Conservation (phyloP, 2,888 invertebrate genomes). For the Lasioglossum vierecki region DNA sequence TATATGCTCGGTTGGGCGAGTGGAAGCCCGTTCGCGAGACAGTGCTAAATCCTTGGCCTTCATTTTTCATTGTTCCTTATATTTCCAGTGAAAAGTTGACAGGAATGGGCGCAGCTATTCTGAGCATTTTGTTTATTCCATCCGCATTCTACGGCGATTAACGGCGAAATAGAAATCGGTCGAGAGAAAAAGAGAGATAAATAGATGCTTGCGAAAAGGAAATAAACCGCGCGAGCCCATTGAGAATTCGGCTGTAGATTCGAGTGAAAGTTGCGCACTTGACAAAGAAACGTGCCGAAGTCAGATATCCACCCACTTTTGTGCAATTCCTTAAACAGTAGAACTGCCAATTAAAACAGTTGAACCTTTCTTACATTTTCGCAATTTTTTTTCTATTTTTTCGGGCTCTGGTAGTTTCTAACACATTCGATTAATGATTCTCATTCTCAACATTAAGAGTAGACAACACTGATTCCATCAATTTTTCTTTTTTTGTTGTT, state of each 20-base stretch:
- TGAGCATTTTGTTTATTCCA: slow-evolving; percentile 34
- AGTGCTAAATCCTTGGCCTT: slow-evolving; percentile 34
- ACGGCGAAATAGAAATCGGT: slow-evolving; percentile 29
- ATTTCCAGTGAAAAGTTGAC: slow-evolving; percentile 20
- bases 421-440: too few relatives aligned
- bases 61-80: slow-evolving; percentile 18
- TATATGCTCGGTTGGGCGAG: not conserved
- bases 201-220: not conserved
- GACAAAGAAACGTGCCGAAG: not conserved
- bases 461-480: too few relatives aligned
- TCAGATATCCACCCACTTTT: not conserved
- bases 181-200: not conserved
- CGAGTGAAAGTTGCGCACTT: slow-evolving; percentile 37
- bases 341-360: too few relatives aligned
- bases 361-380: too few relatives aligned
- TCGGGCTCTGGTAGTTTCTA: too few relatives aligned
- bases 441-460: too few relatives aligned
- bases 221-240: not conserved
- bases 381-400: too few relatives aligned
- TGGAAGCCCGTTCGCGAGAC: slow-evolving; percentile 2
- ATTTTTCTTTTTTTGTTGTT: too few relatives aligned
- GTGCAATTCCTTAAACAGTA: not conserved
- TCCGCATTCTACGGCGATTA: slow-evolving; percentile 52
- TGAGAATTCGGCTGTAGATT: slow-evolving; percentile 10
- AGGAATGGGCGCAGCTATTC: slow-evolving; percentile 43